Base-by-base conservation (phyloP, 1,140 invertebrate genomes). In the Platyura marginata region DNA sequence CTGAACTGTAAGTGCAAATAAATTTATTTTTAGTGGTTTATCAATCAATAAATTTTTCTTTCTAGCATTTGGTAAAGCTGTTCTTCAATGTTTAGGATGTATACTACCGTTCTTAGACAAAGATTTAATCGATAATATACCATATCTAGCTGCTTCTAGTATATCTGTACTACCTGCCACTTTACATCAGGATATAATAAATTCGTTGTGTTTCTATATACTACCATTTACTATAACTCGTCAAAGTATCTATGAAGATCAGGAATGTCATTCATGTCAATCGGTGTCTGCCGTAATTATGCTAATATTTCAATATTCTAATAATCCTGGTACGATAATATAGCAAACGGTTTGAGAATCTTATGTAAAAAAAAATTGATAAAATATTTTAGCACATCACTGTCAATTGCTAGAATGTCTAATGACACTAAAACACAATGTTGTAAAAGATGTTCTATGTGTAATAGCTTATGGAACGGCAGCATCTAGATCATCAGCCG, bases 401-500 rank as follows among this genome's bases (percentile, higher is more conserved):
- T 89, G 91, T 65, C 89, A 94, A 65, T 70, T 96, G 13, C 64
- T 96, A 47, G 92, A 97, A 64, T 92, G 86, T 59, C 67, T 96
- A 22, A 94, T 97, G 89, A 79, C 82, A 6, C 70, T 91, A 44
- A 95, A 94, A 63, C 72, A 77, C 47, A 79, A 82, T 50, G 75
- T 94, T 13, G 76, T 90, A 3, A 84, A 91, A 63, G 94, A 99
- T 64, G 72, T 99, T 20, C 67, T 98, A 6, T 89, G 86, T 57
- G 91, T 98, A 11, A 88, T 98, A 48, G 94, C 94, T 10, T 93
- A 98, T 62, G 95, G 95, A 11, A 94, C 94, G 2, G 79, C 86
- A 43, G 77, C 81, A 39, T 86, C 93, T 0, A 67, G 91, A 45
- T 75, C 86, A 38, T 88, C 91, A 2, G 94, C 95, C 15, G 89